Base-by-base conservation (phyloP, 1,140 invertebrate species). In the Ylistrum balloti region DNA sequence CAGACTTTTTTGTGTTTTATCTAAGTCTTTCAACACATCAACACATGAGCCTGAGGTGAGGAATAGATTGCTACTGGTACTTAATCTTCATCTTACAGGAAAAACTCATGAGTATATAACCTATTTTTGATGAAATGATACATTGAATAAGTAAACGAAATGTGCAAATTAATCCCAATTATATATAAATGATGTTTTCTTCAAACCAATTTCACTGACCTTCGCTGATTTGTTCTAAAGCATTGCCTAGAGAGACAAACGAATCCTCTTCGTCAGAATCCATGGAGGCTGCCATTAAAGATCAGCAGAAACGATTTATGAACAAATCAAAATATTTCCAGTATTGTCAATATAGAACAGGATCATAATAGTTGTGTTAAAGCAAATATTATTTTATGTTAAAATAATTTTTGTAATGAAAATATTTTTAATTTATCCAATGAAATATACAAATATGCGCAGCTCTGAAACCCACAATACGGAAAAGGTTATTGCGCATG, bases 211-310 rank as follows among this genome's bases (percentile, higher is more conserved):
- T 74, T 32, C 35, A 94, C 38, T 89, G 96, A 98, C 98, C 98
- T 97, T 98, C 98, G 94, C 98, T 98, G 34, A 98, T 96, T 0
- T 97, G 97, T 32, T 98, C 97, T 15, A 98, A 95, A 1, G 98
- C 97, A 89, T 97, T 98, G 88, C 98, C 98, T 96, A 97, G 98
- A 33, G 97, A 97, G 85, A 97, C 97, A 95, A 97, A 97, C 96
- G 97, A 97, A 91, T 98, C 97, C 87, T 97, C 97, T 90, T 98
- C 97, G 74, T 97, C 96, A 0, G 96, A 96, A 92, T 95, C 94
- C 90, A 93, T 93, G 93, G 91, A 86, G 5, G 91, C 89, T 32
- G 93, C 91, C 93, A 93, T 94, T 48, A 28, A 74, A 85, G 11
- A 0, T 22, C 38, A 11, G 17, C 32, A 32, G 87, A 32, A 88